These are phyloP conservation scores for Platerodrilus igneus DNA, from an alignment of 2,888 invertebrate genomes.

Conservation along the genomic window DNA sequence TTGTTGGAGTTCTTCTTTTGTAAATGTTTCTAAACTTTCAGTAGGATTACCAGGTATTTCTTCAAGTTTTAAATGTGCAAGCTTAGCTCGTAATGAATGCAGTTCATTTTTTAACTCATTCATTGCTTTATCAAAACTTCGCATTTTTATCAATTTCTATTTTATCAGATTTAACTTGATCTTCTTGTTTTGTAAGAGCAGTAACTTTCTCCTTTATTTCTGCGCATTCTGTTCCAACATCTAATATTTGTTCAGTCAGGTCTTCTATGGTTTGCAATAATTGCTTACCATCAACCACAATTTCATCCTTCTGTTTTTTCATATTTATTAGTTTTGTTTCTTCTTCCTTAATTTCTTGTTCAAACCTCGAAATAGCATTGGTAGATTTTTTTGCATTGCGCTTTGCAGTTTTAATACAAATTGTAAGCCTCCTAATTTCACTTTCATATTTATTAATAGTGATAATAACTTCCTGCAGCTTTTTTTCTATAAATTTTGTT, in stretches of 20 bases:
- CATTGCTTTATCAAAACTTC: constrained; percentile 54
- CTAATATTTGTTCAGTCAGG: constrained; percentile 54
- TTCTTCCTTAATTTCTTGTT: constrained; percentile 64
- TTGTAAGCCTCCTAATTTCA: constrained; percentile 64
- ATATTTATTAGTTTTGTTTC: constrained; percentile 61
- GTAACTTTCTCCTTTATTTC: constrained; percentile 61
- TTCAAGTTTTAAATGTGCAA: constrained; percentile 47
- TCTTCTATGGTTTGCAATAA: constrained; percentile 55
- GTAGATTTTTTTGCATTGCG: constrained; percentile 69
- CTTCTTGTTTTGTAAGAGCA: constrained; percentile 59
- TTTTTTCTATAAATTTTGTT: constrained; percentile 66
- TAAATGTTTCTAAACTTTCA: constrained; percentile 52
- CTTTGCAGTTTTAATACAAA: constrained; percentile 64
- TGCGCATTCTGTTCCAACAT: constrained; percentile 56
- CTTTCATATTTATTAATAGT: constrained; percentile 68
- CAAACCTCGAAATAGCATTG: constrained; percentile 68
- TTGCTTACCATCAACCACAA: constrained; percentile 54
- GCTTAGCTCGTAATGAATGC: constrained; percentile 54
- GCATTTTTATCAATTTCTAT: constrained; percentile 74
- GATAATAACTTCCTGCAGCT: constrained; percentile 62
- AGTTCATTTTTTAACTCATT: constrained; percentile 55
- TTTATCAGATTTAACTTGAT: constrained; percentile 62
- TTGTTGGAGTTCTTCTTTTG: constrained; percentile 62
- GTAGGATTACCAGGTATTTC: constrained; percentile 52
- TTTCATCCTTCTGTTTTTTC: constrained; percentile 55